Conservation (phyloP, 2,888 invertebrate genomes). For the Cetonia aurata region DNA sequence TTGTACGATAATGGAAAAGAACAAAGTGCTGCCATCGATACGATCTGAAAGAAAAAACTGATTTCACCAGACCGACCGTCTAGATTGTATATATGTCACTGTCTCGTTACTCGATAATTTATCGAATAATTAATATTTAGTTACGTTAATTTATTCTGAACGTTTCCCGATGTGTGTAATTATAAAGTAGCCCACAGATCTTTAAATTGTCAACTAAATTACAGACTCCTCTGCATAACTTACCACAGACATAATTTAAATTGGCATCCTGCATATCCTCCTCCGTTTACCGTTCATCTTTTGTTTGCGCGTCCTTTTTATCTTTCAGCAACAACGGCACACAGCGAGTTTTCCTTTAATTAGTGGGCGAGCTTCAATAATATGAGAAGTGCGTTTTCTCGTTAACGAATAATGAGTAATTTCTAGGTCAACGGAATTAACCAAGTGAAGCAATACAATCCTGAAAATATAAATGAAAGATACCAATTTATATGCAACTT, state of each 20-base stretch:
- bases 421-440: constrained; percentile 26
- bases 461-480: too few relatives aligned
- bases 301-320: not conserved
- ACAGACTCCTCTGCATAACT: constrained; percentile 42
- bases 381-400: constrained; percentile 13
- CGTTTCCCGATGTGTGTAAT: constrained; percentile 42
- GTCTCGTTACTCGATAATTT: constrained; percentile 45
- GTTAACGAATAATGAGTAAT: constrained; percentile 28
- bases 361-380: constrained; percentile 28
- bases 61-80: constrained; percentile 16
- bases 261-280: constrained; percentile 30
- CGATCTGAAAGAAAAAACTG: constrained; percentile 31
- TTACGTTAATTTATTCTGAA: constrained; percentile 43
- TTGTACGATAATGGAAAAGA: constrained; percentile 34
- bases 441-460: too few relatives aligned
- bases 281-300: not conserved
- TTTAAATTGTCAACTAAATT: constrained; percentile 50
- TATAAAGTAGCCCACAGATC: constrained; percentile 47
- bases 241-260: constrained; percentile 39
- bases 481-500: too few relatives aligned
- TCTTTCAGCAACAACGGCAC: constrained; percentile 31
- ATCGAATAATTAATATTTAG: constrained; percentile 46
- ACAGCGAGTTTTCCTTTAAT: constrained; percentile 32
- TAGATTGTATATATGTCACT: constrained; percentile 43
- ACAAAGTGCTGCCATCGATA: constrained; percentile 34